Evolutionary conservation across 2,888 invertebrate genomes (phyloP).

Genomic region (Orthosia gracilis): DNA sequence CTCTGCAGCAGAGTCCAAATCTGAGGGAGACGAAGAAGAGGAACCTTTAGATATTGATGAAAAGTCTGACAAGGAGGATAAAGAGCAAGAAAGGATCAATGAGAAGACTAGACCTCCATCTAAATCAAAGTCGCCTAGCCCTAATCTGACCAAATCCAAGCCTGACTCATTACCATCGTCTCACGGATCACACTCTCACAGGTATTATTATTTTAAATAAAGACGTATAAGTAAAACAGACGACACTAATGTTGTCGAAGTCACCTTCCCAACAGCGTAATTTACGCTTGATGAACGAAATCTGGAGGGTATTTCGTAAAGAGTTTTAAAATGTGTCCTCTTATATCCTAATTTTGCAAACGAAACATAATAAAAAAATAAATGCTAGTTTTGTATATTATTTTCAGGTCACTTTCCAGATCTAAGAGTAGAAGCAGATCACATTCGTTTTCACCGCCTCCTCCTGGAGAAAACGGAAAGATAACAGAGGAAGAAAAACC

Average conservation of each 20-base stretch:
- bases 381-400: slow-evolving; percentile 1
- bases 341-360: not conserved
- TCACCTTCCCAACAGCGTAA: not conserved
- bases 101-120: slow-evolving; percentile 79
- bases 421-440: slow-evolving; percentile 89
- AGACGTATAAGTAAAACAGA: not conserved
- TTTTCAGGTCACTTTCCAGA: slow-evolving; percentile 83
- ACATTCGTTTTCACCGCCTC: slow-evolving; percentile 90
- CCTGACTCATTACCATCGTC: slow-evolving; percentile 80
- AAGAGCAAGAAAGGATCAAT: slow-evolving; percentile 80
- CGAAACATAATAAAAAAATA: slow-evolving; percentile 1
- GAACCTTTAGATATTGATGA: slow-evolving; percentile 73
- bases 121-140: slow-evolving; percentile 83
- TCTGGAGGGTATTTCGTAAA: no score
- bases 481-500: slow-evolving; percentile 79
- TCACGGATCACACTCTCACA: slow-evolving; percentile 82
- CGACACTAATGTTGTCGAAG: not conserved
- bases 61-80: slow-evolving; percentile 79
- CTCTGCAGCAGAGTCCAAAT: slow-evolving; percentile 85
- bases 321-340: no score
- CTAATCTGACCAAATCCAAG: slow-evolving; percentile 71
- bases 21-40: slow-evolving; percentile 83
- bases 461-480: slow-evolving; percentile 87
- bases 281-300: no score
- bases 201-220: slow-evolving; percentile 69